Base-by-base conservation (phyloP, 2,797 vertebrate genomes). In the Sebastes hopkinsi region DNA sequence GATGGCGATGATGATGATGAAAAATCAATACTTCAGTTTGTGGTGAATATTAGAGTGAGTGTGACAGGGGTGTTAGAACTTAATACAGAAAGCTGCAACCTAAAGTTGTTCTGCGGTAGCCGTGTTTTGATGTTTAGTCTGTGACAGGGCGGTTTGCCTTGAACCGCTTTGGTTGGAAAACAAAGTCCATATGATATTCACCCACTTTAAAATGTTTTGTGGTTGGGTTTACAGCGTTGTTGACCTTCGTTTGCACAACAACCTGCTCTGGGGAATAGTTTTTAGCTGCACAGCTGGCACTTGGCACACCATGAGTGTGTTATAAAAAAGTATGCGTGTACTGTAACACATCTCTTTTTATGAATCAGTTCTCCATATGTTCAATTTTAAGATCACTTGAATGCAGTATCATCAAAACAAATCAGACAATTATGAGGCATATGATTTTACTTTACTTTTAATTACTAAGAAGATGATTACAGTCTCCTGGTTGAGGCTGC, bases 11-110 rank as follows among this genome's bases (percentile, higher is more conserved):
- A 46, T 6, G 38, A 16, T 22, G 54, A 76, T 75, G 62, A 78
- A 67, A 77, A 86, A 91, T 89, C 86, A 82, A 89, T 91, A 75
- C 46, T 77, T 82, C 3, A 82, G 79, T 77, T 82, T 81, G 79
- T 75, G 27, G 34, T 72, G 50, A 82, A 73, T 67, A 59, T 67
- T 42, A n/a, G 60, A 76, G 71, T 46, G 32, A 77, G 76, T 50
- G 54, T 79, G 71, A 56, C 14, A 3, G 42, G 25, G 27, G 71
- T 66, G 66, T 70, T 4, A 11, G 22, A 70, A 58, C 27, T 54
- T 29, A 34, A 75, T 30, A 36, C 6, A 76, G 38, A 73, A 61
- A 54, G 23, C 58, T 50, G 67, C 69, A 60, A 30, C 42, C 16
- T 32, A 38, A 60, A 70, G 2, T 32, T 71, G 2, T 22, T 34